Evolutionary conservation across 2,888 invertebrate genomes (phyloP), one percentile per base, ranked within the genome.

Genomic region (Tipula helvola): DNA sequence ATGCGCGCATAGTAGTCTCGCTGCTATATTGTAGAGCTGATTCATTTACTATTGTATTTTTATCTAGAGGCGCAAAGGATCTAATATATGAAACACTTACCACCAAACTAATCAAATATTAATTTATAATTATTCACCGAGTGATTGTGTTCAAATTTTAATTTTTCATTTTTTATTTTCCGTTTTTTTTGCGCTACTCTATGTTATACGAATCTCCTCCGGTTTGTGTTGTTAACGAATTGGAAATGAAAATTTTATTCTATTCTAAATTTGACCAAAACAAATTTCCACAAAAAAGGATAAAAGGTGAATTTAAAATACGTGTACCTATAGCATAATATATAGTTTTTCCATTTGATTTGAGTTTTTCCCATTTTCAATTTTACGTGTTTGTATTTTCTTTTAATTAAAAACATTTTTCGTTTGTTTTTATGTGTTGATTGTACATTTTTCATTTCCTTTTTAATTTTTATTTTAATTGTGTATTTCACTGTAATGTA

Each of bases 221-320:
- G 84, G 84, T 36, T 12, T 84, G 39, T 84, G 36, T 83, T 36
- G 36, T 84, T 84, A 71, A 71, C 71, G 71, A 71, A 71, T 71
- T 71, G 71, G 71, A 71, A 71, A 71, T 71, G 28, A 71, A 71
- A 18, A 71, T 71, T 71, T 71, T 71, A 28, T 28, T 28, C 71
- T 28, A 28, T 71, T 71, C 28, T 71, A 28, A 71, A 71, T 71
- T 71, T 28, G 28, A 71, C 71, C 10, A 71, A 28, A 52, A 52
- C n/a, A 16, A 52, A 52, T 71, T 71, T 71, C 13, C 12, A 36
- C 18, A 85, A 83, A 44, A 83, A 42, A 86, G 86, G 86, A 86
- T 87, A 87, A 87, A 86, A 86, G 86, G 86, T 87, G 86, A 87
- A 42, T 85, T 71, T 39, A 39, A 39, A 39, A 57, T 57, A 57